Base-by-base conservation (phyloP, 1,140 invertebrate species). In the Bombus pyrosoma region DNA sequence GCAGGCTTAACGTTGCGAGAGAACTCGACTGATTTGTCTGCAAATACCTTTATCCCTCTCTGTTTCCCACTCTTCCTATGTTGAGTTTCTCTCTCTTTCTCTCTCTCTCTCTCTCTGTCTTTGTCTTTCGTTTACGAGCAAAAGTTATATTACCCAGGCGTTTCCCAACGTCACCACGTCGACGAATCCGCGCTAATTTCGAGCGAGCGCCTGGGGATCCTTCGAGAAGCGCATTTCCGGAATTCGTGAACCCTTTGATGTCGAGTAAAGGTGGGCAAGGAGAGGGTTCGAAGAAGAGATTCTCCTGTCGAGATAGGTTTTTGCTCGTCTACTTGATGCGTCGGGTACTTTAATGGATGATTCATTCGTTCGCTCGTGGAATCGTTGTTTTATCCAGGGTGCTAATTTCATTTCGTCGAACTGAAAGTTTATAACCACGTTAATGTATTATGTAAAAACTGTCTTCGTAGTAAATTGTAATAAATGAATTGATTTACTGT, bases 1-100 rank as follows among this genome's bases (percentile, higher is more conserved):
- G 81, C 79, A 76, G 85, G 88, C 79, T 89, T 89, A 89, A 69
- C 75, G 76, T 86, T 72, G 41, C 62, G 41, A 77, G 78, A 59
- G 74, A 57, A 39, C 39, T 59, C 83, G 57, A 80, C 83, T 79
- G 83, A 85, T 85, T 85, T 73, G 77, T 80, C 68, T 71, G 53
- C 34, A 18, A 53, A 69, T 78, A 41, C 43, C 71, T 37, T 71
- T 32, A 15, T 41, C 28, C 13, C 28, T 79, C 68, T 41, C 25
- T 22, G 41, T 32, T 28, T n/a, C 28, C 39, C 62, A 18, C 3
- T 66, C n/a, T 32, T 22, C 41, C 15, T 10, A 10, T 34, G 1
- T 53, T 22, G 0, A 53, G 5, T 53, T 13, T 32, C 37, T 37
- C 13, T n/a, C 32, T 1, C 12, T 32, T n/a, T 34, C 39, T 10